A percentile compares a stretch with the other conserved stretches of the same genome.
phyloP scores from a whole-genome alignment of 1,140 invertebrate genomes.

The Lysiphlebus fabarum region DNA sequence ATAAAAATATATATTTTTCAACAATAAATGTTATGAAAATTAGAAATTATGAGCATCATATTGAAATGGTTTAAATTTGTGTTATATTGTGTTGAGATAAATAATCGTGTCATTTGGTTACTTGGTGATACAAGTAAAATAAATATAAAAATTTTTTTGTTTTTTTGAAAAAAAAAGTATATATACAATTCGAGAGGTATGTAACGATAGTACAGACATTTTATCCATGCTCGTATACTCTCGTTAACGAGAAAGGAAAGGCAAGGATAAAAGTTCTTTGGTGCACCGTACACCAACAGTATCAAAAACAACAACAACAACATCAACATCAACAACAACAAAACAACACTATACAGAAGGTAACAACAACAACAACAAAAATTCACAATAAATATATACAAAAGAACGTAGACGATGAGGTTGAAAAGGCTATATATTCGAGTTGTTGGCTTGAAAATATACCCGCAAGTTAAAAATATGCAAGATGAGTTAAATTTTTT shows the following conservation, averaged over 20 bases:
- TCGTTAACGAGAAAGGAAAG: conserved; percentile 17
- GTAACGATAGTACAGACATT: conserved; percentile 1
- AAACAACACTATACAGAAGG: too few species aligned
- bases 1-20: too few species aligned
- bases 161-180: background rate
- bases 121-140: too few species aligned
- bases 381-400: background rate
- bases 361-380: too few species aligned
- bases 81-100: background rate
- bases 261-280: conserved; percentile 1
- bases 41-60: conserved; percentile 13
- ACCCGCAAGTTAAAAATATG: conserved; percentile 11
- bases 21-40: background rate
- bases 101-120: background rate
- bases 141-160: too few species aligned
- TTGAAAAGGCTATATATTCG: conserved; percentile 14
- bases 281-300: too few species aligned
- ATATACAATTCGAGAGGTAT: conserved; percentile 13
- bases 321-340: too few species aligned
- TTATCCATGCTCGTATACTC: conserved; percentile 16
- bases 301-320: too few species aligned
- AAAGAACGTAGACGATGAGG: conserved; percentile 9
- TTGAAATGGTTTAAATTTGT: background rate
- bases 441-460: conserved; percentile 14
- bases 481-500: conserved; percentile 4